Base-by-base conservation (phyloP, 1,140 invertebrate species). In the Temnothorax longispinosus region DNA sequence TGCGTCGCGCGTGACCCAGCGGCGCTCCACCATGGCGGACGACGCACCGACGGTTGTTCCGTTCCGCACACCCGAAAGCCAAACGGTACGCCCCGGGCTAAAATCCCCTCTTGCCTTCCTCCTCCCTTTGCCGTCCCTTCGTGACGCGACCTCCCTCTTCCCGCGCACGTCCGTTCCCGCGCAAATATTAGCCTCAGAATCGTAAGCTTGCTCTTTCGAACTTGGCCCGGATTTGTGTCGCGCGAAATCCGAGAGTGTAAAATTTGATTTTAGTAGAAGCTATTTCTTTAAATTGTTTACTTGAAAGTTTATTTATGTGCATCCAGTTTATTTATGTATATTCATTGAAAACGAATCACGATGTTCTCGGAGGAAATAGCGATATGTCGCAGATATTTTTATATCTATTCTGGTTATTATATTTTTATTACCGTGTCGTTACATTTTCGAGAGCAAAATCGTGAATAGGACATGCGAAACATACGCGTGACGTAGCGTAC, bases 1-100 rank as follows among this genome's bases (percentile, higher is more conserved):
- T 91, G 78, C 87, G 90, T 86, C 84, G 87, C 89, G 88, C 88
- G 89, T 90, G 89, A 90, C 88, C 89, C 71, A 86, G 75, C 89
- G 81, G 44, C 81, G 56, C 75, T 81, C 72, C 64, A 67, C 78
- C 38, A 91, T 91, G 90, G 90, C 89, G 90, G 89, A 88, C 65
- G 88, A 88, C 72, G 76, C 56, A 35, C 82, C 54, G 58, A 44
- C 69, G 50, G 54, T 67, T 47, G 27, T 85, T 75, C n/a, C 67
- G 41, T 56, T 50, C n/a, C 60, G 62, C 71, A 58, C 32, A 58
- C 32, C 11, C 15, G 47, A 58, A 87, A 72, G 62, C 54, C 38
- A 10, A 62, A 44, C 47, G 21, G 21, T 32, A 54, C 50, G 35
- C n/a, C 52, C 18, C 13, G 76, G 56, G 47, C 47, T 80, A 64